Percentiles rank a stretch among this genome's conserved stretches.
These are phyloP conservation scores for Cassiopea andromeda DNA, from an alignment of 30 jellyfish, hydroid and myxozoan species.

Conservation along the genomic window DNA sequence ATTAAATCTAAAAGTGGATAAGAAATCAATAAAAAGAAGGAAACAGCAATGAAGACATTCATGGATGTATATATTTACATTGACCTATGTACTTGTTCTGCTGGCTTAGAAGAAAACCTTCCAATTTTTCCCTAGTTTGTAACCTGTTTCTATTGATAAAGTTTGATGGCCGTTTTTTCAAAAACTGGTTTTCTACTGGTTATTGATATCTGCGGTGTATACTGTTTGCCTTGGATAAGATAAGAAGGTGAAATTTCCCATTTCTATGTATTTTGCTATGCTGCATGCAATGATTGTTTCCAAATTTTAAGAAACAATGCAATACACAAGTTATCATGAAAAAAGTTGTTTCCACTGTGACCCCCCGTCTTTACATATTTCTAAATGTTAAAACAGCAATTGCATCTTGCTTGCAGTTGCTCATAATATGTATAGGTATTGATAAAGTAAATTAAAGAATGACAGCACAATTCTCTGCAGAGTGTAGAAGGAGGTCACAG, in stretches of 20 bases:
- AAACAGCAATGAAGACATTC: background rate
- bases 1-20: background rate
- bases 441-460: background rate
- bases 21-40: background rate
- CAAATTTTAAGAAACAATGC: background rate
- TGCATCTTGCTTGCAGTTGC: background rate
- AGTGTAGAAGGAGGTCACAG: background rate
- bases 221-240: slow-evolving; percentile 7
- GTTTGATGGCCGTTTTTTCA: background rate
- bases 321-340: background rate
- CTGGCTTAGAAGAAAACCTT: background rate
- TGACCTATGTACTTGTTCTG: background rate
- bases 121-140: background rate
- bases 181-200: background rate
- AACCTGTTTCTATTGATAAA: background rate
- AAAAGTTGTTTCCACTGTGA: background rate
- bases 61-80: background rate
- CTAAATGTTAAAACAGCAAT: background rate
- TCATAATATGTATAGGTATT: background rate
- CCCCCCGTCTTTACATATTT: background rate
- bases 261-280: slow-evolving; percentile 2
- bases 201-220: background rate
- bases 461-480: background rate
- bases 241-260: slow-evolving; percentile 1
- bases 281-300: slow-evolving; percentile 15